Evolutionary conservation across 2,113 vertebrate species (phyloP), one percentile per base, ranked within the genome.

Genomic region (Rissa tridactyla): DNA sequence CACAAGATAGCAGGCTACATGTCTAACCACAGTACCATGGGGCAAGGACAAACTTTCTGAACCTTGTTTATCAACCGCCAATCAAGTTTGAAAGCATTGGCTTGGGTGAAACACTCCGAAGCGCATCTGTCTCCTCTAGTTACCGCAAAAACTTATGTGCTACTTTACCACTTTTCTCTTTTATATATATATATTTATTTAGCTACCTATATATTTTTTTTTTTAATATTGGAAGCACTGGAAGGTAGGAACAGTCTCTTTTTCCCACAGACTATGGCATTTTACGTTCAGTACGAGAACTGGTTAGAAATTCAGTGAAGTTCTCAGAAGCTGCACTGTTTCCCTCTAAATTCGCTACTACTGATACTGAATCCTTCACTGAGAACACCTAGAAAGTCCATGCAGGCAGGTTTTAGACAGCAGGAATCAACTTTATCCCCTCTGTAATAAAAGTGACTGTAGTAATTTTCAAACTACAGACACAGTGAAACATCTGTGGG

Each of bases 181-280:
- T 15, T 34, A 30, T 46, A 26, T 55, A 19, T 46, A 44, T 44
- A 5, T 44, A 44, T 34, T 22, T 20, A 46, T 46, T 34, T 34
- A 38, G 38, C 38, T 55, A 26, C 30, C 10, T 40, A 40, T 40
- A 40, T 40, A 40, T 10, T 5, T 34, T 29, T 20, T 29, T 27
- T n/a, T 58, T 40, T 29, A 69, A 38, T 22, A 15, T 20, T 22
- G 20, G 44, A 86, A 92, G 22, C 20, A 32, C 18, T 36, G 32
- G 38, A 88, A 79, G 47, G 44, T 57, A 66, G 42, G 84, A 8
- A 26, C 9, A 8, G 19, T 25, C 47, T 55, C 49, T 12, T 40
- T 19, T 49, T 47, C 46, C 47, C 10, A 49, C 19, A 65, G n/a
- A 47, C 44, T 21, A 5, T 0, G 0, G n/a, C 29, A 38, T 23